Conservation (phyloP, 2,888 invertebrate genomes). For the Halictus ligatus region DNA sequence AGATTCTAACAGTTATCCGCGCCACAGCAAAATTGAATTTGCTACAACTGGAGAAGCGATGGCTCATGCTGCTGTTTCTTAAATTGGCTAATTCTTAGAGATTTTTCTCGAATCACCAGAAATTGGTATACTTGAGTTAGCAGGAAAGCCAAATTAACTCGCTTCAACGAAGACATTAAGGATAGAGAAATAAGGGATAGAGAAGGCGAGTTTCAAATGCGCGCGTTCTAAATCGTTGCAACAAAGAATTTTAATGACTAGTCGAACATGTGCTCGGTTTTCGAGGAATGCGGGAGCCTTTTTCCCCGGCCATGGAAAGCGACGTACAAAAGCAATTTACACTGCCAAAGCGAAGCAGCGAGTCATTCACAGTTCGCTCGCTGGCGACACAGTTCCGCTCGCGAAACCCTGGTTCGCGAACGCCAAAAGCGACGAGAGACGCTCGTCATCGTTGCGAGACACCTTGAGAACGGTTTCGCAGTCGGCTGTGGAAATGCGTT, state of each 20-base stretch:
- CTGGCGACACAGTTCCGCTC: background rate
- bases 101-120: too few species aligned
- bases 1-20: too few species aligned
- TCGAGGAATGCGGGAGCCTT: background rate
- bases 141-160: too few species aligned
- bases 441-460: slow-evolving; percentile 1
- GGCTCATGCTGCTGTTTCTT: too few species aligned
- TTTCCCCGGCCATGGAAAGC: background rate
- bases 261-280: background rate
- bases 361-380: background rate
- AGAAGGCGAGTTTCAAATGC: background rate
- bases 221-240: background rate
- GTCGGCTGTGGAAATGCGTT: slow-evolving; percentile 17
- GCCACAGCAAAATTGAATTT: too few species aligned
- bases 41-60: too few species aligned
- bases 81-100: too few species aligned
- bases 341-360: background rate
- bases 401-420: background rate
- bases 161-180: background rate
- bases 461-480: background rate
- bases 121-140: too few species aligned
- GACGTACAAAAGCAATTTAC: slow-evolving; percentile 3
- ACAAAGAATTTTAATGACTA: background rate
- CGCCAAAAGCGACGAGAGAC: background rate
- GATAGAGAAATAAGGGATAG: background rate